Base-by-base conservation (phyloP, 1,140 invertebrate species). In the Capitella teleta region DNA sequence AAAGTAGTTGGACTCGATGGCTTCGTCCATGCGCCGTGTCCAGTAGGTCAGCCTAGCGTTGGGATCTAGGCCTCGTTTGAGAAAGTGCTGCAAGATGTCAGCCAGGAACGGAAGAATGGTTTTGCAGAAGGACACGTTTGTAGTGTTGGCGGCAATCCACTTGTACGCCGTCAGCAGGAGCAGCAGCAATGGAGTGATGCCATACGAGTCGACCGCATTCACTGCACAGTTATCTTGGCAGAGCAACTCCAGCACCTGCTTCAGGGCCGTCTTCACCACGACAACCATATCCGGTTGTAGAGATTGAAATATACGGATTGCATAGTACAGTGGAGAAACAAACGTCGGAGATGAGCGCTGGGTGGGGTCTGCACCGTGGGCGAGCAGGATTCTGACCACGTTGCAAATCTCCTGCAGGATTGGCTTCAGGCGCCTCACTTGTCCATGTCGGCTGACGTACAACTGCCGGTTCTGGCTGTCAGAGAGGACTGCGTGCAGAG, bases 291-390 rank as follows among this genome's bases (percentile, higher is more conserved):
- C 51, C 2, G 51, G 51, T 26, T 52, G 51, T 21, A 52, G 34
- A 3, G 51, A 52, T 23, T 52, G 51, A 46, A 52, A 52, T 42
- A 52, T 52, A 28, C 42, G 51, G 16, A 52, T 37, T 52, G 51
- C 51, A 52, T 52, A 52, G 44, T 34, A 52, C 8, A 52, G 25
- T 5, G 51, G 51, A 16, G 51, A 47, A 14, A 52, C 25, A 24
- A 16, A 52, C 18, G 16, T 34, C 16, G 44, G n/a, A 5, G 51
- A 28, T 4, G 49, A 51, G 16, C 42, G 41, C 30, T 24, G 43
- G 24, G 44, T 30, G 21, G 44, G 32, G 23, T 52, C 51, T n/a
- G 51, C 51, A 12, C 51, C 51, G 18, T 52, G 51, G 3, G 44
- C 26, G 14, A 52, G 34, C 16, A 52, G 44, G 18, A 52, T 52